A percentile compares a stretch with the other conserved stretches of the same genome.
phyloP scores from a whole-genome alignment of 64 coral and sea anemone species.

The Stylophora pistillata region DNA sequence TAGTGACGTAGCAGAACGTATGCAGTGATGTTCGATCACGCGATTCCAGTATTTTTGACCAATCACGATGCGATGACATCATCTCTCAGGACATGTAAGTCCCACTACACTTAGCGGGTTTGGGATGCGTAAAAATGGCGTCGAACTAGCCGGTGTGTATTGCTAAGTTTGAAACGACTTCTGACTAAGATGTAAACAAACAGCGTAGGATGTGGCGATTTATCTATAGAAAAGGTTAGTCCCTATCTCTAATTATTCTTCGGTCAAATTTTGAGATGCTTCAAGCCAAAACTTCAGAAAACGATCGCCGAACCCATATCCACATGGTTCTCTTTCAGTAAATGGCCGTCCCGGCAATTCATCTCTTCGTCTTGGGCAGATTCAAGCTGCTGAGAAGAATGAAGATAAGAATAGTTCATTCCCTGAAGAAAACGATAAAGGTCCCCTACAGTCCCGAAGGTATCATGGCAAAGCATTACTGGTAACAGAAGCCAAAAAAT shows the following conservation, averaged over 20 bases:
- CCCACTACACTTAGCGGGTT: no score
- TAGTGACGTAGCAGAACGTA: no score
- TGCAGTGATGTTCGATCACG: background rate
- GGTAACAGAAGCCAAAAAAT: background rate
- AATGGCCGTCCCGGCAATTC: conserved; percentile 42
- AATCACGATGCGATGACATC: background rate
- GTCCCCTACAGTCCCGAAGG: background rate
- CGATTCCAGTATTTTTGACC: background rate
- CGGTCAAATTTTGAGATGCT: background rate
- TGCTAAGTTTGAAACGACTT: no score
- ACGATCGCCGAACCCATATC: background rate
- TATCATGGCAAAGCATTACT: background rate
- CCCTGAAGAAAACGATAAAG: background rate
- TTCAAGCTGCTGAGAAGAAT: conserved; percentile 79
- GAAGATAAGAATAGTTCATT: conserved; percentile 18
- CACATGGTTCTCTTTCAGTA: conserved; percentile 27
- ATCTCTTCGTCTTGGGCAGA: conserved; percentile 72
- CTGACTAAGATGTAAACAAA: background rate
- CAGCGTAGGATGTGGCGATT: background rate
- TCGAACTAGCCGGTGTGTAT: background rate
- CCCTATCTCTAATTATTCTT: background rate
- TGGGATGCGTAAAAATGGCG: no score
- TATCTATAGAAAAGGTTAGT: conserved; percentile 7
- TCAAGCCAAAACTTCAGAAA: background rate
- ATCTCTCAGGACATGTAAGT: background rate